These are phyloP conservation scores for Phylloscopus whistleri DNA, from an alignment of 2,113 vertebrate genomes.

Conservation along the genomic window DNA sequence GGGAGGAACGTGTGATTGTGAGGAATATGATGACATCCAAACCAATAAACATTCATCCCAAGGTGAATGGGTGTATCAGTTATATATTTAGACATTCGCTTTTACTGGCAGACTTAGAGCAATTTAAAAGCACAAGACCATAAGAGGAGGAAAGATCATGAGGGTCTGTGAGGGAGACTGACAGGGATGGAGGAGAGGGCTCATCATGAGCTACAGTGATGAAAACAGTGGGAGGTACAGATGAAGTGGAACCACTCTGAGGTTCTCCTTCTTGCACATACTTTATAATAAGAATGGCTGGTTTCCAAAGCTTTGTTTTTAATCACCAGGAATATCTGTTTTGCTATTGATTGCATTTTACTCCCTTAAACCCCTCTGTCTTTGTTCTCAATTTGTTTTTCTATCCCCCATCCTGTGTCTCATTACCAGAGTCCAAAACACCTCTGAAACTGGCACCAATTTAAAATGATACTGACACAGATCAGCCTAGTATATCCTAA, in stretches of 20 bases:
- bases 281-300: background rate
- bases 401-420: background rate
- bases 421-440: background rate
- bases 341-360: background rate
- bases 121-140: slow-evolving; percentile 26
- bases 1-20: slow-evolving; percentile 10
- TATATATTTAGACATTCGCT: slow-evolving; percentile 35
- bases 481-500: background rate
- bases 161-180: background rate
- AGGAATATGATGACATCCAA: slow-evolving; percentile 40
- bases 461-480: background rate
- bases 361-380: background rate
- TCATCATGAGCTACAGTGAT: slow-evolving; percentile 14
- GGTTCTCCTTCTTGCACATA: background rate
- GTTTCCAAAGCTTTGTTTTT: background rate
- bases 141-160: slow-evolving; percentile 16
- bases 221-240: slow-evolving; percentile 52
- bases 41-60: slow-evolving; percentile 38
- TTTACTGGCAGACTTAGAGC: background rate
- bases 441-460: background rate
- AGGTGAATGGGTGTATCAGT: slow-evolving; percentile 57
- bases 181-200: background rate
- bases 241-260: background rate
- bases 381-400: slow-evolving; percentile 1
- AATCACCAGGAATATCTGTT: background rate